A percentile compares a stretch with the other conserved stretches of the same genome.
Evolutionary conservation across 2,113 vertebrate species (phyloP).

Genomic region (Aegithalos caudatus): DNA sequence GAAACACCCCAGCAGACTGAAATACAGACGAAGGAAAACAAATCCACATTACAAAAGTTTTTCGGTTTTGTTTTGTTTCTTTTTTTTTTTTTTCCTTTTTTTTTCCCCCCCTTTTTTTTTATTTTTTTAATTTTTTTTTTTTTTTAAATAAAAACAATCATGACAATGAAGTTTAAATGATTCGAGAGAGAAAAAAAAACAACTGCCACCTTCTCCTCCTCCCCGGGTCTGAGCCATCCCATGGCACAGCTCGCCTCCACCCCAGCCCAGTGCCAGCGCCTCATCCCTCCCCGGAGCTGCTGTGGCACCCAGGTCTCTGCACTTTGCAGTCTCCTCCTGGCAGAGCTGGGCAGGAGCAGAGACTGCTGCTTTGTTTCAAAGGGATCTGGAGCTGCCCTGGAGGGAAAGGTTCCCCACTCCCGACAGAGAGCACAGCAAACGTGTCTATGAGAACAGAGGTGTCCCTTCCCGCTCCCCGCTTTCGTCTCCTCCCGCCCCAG

Average conservation of each 20-base stretch:
- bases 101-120: neutral
- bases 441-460: neutral
- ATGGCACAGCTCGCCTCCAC: neutral
- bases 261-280: neutral
- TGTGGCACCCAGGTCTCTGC: neutral
- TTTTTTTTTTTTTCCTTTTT: neutral
- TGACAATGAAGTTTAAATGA: slow-evolving; percentile 59
- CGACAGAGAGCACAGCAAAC: neutral
- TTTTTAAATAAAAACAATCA: slow-evolving; percentile 60
- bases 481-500: neutral
- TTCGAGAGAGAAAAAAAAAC: slow-evolving; percentile 14
- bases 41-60: slow-evolving; percentile 61
- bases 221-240: neutral
- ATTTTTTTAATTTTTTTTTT: neutral
- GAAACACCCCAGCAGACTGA: slow-evolving; percentile 47
- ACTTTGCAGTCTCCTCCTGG: neutral
- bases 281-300: neutral
- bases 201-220: slow-evolving; percentile 23
- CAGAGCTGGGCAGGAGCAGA: slow-evolving; percentile 1
- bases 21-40: slow-evolving; percentile 58
- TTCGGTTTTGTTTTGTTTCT: slow-evolving; percentile 22
- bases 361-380: neutral
- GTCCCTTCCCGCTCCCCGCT: neutral
- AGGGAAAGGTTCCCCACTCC: slow-evolving; percentile 27
- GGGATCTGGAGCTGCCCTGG: slow-evolving; percentile 11